Base-by-base conservation (phyloP, 2,113 vertebrate genomes). In the Catharus fuscescens region DNA sequence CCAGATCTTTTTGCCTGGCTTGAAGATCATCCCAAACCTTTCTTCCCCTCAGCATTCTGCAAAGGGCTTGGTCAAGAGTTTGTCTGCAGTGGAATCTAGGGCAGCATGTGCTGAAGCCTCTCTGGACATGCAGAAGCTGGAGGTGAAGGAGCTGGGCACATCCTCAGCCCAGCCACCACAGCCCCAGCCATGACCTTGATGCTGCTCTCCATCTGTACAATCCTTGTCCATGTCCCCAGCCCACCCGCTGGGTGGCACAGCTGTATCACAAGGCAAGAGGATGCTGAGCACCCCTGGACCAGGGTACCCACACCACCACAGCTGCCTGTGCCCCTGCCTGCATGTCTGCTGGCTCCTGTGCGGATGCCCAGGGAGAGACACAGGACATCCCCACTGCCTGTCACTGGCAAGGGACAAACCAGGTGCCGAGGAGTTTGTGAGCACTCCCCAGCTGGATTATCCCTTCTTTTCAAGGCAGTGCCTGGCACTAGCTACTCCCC, bases 161-260 rank as follows among this genome's bases (percentile, higher is more conserved):
- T 60, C 57, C 67, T 3, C 76, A 24, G 26, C 36, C 36, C 77
- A 38, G 78, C 28, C 1, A 0, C 42, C 23, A 26, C n/a, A 32
- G 77, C 47, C 65, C 40, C 1, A 4, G 25, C 24, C 1, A 0
- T 61, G 38, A 18, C 47, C 80, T 64, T 6, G 1, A 31, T 44
- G 67, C 48, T 2, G 6, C 44, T 73, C 71, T 74, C 28, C 3
- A 0, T 34, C 34, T 0, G 0, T 29, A 12, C 73, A 59, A n/a
- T 18, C 81, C 34, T 36, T 40, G 38, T 42, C 59, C 47, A 2
- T 8, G 48, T 3, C 42, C 62, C 62, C 6, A 2, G 31, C 24
- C 60, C 18, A 1, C 42, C 0, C 0, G 16, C 52, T 20, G 40
- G 32, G 8, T 0, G 3, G 44, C 53, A 28, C 8, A 3, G 67